Base-by-base conservation (phyloP, 2,888 invertebrate genomes). In the Plebejus melissa region DNA sequence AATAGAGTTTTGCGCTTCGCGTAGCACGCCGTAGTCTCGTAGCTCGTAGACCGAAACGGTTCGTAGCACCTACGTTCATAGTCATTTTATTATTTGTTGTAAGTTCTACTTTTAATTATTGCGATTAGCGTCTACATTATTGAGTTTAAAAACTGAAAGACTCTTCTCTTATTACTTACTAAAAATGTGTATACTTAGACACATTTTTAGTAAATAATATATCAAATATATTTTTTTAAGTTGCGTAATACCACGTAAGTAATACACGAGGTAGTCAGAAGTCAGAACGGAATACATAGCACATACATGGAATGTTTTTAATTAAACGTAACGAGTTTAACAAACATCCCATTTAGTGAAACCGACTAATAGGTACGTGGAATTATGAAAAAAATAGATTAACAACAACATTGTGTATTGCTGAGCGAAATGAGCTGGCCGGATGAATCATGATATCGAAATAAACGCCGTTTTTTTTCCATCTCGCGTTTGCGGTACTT, bases 361-460 rank as follows among this genome's bases (percentile, higher is more conserved):
- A 13, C 50, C 41, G 46, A 74, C 75, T 38, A 71, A 75, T 60
- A 58, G 75, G 16, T 70, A 41, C 50, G n/a, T 65, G 69, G 75
- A 78, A 70, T 76, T 75, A 69, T 76, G 75, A 76, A 74, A 79
- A 78, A 80, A 79, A 77, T 78, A 78, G 74, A 72, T 32, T 32
- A 72, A 1, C 32, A 32, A 36, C 41, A 46, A 71, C 46, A 70
- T 22, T 70, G 70, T 79, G 75, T 77, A 78, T 80, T 75, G 77
- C 77, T 38, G 38, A 76, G 77, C 72, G 74, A 79, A 78, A 79
- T 79, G 79, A 79, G 79, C 76, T 78, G 80, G 79, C 79, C 76
- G 75, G 76, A 32, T 91, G 90, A 90, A 86, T 91, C 90, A 91
- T 81, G 79, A 82, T 82, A 85, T 89, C 78, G 86, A 89, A 90